Percentiles rank a stretch among this genome's conserved stretches.
Evolutionary conservation across 1,140 invertebrate genomes (phyloP).

Genomic region (Pseudomyrmex gracilis): DNA sequence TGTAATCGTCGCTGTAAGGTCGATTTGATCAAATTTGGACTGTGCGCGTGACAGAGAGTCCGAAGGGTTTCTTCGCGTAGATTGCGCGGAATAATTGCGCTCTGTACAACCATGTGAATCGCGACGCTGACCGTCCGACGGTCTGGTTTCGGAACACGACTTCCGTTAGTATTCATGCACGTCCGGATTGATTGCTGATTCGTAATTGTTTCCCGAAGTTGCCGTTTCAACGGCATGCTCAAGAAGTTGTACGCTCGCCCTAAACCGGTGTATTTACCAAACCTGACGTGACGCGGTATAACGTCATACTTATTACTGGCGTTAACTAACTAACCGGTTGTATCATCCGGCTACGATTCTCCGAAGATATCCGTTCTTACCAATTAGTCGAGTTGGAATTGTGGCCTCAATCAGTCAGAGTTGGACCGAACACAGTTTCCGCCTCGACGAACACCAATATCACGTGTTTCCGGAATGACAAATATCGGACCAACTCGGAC

Average conservation of each 20-base stretch:
- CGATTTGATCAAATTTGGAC: slow-evolving; percentile 50
- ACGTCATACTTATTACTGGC: slow-evolving; percentile 53
- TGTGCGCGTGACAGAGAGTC: neutral
- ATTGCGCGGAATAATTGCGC: slow-evolving; percentile 52
- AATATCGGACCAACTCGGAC: neutral
- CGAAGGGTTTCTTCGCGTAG: slow-evolving; percentile 27
- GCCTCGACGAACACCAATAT: neutral
- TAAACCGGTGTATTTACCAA: slow-evolving; percentile 61
- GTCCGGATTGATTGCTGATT: slow-evolving; percentile 72
- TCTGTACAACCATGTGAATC: slow-evolving; percentile 32
- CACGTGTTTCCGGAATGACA: neutral
- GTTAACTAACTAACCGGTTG: slow-evolving; percentile 70
- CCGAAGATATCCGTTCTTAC: slow-evolving; percentile 69
- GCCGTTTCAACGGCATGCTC: slow-evolving; percentile 48
- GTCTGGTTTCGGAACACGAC: slow-evolving; percentile 1
- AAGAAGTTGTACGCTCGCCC: slow-evolving; percentile 65
- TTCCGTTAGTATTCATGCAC: slow-evolving; percentile 56
- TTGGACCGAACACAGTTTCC: slow-evolving; percentile 31
- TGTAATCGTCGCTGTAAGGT: slow-evolving; percentile 27
- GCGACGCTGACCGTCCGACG: slow-evolving; percentile 26
- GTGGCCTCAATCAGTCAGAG: slow-evolving; percentile 68
- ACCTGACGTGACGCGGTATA: slow-evolving; percentile 61
- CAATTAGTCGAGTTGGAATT: slow-evolving; percentile 78
- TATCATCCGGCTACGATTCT: slow-evolving; percentile 61
- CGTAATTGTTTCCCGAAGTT: slow-evolving; percentile 69